Conservation (phyloP, 2,888 invertebrate species). For the Ptilodon capucinus region DNA sequence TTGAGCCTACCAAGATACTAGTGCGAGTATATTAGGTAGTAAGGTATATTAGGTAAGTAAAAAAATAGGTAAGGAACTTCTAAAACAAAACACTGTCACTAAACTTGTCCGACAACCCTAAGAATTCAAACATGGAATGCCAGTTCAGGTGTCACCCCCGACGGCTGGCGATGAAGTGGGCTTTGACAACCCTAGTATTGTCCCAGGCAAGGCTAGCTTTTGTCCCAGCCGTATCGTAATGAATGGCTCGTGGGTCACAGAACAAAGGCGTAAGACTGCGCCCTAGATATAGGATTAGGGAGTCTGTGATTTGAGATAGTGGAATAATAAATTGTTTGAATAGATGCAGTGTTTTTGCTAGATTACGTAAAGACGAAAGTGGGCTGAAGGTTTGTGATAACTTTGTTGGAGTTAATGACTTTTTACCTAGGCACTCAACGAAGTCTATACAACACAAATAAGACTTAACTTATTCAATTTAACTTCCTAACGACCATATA, state of each 20-base stretch:
- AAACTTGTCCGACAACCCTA: not conserved
- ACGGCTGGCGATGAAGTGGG: slow-evolving; percentile 42
- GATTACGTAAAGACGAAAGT: not conserved
- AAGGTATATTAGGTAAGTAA: too few species aligned
- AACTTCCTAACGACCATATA: too few species aligned
- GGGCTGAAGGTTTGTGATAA: too few species aligned
- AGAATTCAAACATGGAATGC: not conserved
- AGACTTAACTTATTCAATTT: too few species aligned
- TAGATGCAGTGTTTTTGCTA: not conserved
- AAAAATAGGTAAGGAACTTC: too few species aligned
- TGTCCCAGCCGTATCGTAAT: not conserved
- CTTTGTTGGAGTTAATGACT: too few species aligned
- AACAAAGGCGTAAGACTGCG: not conserved
- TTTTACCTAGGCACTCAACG: too few species aligned
- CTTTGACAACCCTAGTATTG: slow-evolving; percentile 18
- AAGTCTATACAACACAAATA: too few species aligned
- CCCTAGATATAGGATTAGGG: not conserved
- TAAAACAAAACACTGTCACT: too few species aligned
- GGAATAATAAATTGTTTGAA: not conserved
- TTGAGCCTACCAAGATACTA: too few species aligned
- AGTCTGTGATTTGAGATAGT: not conserved
- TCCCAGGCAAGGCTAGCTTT: not conserved
- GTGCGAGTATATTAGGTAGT: too few species aligned
- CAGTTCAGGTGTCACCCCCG: slow-evolving; percentile 41
- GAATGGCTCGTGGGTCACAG: not conserved